These are phyloP conservation scores for Cyanoliseus patagonus DNA, from an alignment of 2,113 vertebrate genomes.

Conservation along the genomic window DNA sequence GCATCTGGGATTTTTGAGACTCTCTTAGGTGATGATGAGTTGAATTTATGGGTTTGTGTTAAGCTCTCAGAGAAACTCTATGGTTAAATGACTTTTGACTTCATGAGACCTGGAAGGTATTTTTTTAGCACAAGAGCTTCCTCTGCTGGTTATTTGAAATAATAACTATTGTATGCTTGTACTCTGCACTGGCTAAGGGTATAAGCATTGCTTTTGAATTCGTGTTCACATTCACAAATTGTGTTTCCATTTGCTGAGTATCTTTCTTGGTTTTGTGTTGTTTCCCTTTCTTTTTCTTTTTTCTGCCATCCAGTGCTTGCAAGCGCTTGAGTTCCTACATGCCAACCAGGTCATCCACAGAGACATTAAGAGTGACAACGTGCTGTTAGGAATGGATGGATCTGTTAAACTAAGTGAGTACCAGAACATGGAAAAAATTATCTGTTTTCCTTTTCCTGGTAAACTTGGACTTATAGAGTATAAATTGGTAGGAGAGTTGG, in stretches of 20 bases:
- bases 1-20: not conserved
- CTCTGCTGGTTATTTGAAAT: slow-evolving; percentile 33
- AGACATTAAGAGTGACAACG: slow-evolving; percentile 99
- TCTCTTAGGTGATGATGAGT: not conserved
- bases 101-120: not conserved
- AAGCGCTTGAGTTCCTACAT: slow-evolving; percentile 95
- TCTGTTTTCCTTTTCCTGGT: not conserved
- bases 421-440: not conserved
- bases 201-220: not conserved
- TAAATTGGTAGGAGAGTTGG: not conserved
- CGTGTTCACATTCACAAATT: not conserved
- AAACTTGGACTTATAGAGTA: accelerated
- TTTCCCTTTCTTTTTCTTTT: not conserved
- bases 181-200: not conserved
- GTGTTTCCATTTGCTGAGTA: not conserved
- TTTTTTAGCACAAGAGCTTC: slow-evolving; percentile 25
- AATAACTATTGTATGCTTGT: not conserved
- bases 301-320: slow-evolving; percentile 85
- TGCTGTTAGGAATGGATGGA: slow-evolving; percentile 97
- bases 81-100: not conserved
- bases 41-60: not conserved
- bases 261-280: not conserved
- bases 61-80: not conserved
- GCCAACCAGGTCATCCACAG: slow-evolving; percentile 98
- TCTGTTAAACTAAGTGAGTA: slow-evolving; percentile 98